phyloP scores from a whole-genome alignment of 2,797 vertebrate species.

The Propithecus deckenii region DNA sequence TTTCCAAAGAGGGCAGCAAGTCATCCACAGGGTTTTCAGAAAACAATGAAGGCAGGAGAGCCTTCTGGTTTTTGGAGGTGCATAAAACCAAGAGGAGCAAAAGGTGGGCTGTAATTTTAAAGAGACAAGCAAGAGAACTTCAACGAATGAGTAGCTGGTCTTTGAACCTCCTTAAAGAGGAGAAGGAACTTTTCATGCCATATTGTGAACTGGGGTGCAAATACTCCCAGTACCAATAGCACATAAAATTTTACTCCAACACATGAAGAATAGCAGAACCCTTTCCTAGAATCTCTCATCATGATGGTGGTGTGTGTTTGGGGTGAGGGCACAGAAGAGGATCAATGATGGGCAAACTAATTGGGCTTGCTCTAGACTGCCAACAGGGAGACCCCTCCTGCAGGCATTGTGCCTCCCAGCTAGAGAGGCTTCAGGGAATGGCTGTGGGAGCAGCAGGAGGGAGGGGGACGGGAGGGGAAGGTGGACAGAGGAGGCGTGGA shows the following conservation, averaged over 20 bases:
- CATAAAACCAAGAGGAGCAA: background rate
- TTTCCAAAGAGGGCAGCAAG: background rate
- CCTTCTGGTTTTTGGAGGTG: background rate
- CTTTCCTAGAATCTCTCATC: background rate
- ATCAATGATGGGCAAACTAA: background rate
- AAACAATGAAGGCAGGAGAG: background rate
- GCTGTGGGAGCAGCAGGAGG: background rate
- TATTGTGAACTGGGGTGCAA: background rate
- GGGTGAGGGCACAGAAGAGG: background rate
- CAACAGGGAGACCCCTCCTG: background rate
- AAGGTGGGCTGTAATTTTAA: background rate
- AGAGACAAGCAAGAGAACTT: background rate
- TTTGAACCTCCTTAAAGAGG: background rate
- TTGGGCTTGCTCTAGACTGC: background rate
- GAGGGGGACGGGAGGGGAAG: background rate
- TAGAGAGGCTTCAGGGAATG: background rate
- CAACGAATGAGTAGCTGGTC: background rate
- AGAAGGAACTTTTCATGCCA: background rate
- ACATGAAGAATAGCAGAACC: background rate
- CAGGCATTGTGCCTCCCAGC: background rate
- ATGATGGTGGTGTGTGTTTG: background rate
- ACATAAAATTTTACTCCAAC: background rate
- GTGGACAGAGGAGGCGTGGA: background rate
- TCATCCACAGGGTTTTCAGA: background rate
- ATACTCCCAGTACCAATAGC: background rate